phyloP scores from a whole-genome alignment of 2,888 invertebrate genomes.

The Adelognathus sp. region DNA sequence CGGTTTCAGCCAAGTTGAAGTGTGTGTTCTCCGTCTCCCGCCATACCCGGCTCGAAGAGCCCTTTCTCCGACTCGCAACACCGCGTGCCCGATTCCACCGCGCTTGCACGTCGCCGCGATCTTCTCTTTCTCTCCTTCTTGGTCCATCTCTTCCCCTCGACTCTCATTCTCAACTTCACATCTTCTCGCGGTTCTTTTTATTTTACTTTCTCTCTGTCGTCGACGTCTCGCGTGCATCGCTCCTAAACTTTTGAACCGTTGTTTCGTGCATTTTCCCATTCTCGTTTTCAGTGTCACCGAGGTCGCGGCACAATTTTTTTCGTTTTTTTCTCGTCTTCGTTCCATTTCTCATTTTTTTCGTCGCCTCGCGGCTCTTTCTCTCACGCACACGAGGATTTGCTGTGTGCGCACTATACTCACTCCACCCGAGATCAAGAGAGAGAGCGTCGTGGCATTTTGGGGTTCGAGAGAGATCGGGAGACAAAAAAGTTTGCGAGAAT shows the following conservation, averaged over 20 bases:
- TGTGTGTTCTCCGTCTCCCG: slow-evolving; percentile 59
- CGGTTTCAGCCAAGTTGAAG: slow-evolving; percentile 74
- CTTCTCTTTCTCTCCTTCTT: slow-evolving; percentile 46
- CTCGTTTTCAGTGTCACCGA: background rate
- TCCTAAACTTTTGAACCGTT: slow-evolving; percentile 35
- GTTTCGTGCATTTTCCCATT: slow-evolving; percentile 15
- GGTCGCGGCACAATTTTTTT: background rate
- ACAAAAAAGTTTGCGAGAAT: background rate
- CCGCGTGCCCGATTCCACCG: slow-evolving; percentile 61
- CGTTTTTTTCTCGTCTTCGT: background rate
- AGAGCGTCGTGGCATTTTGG: no score
- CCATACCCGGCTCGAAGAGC: slow-evolving; percentile 56
- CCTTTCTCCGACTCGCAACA: slow-evolving; percentile 60
- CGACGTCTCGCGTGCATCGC: slow-evolving; percentile 37
- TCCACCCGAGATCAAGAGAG: no score
- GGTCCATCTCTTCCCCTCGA: slow-evolving; percentile 43
- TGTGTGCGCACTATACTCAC: no score
- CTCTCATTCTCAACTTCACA: no score
- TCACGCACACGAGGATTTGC: no score
- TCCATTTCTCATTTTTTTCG: slow-evolving; percentile 45
- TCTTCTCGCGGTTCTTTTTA: no score
- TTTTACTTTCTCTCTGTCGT: slow-evolving; percentile 44
- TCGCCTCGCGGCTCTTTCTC: slow-evolving; percentile 10
- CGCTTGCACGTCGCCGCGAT: no score
- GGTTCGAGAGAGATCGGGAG: no score